Evolutionary conservation across 2,113 vertebrate species (phyloP).

Genomic region (Aldabrachelys gigantea): DNA sequence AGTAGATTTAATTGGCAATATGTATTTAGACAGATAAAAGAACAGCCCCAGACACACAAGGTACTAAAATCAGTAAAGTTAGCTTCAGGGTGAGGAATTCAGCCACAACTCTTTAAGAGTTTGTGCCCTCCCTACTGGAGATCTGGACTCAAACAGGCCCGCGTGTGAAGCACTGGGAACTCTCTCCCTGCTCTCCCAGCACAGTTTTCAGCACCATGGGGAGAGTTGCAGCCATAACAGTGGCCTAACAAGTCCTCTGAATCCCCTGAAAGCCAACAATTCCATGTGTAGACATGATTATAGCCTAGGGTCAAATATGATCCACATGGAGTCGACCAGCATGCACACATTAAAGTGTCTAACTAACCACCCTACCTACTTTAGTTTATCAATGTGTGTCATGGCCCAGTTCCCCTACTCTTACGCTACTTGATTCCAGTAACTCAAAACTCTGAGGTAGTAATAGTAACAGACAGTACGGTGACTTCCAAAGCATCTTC

Average conservation of each 20-base stretch:
- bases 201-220: rapidly evolving
- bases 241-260: neutral
- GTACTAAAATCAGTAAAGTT: neutral
- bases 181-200: neutral
- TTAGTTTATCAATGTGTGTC: rapidly evolving
- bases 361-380: rapidly evolving
- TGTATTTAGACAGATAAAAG: neutral
- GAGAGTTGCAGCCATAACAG: neutral
- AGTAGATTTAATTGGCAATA: neutral
- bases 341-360: rapidly evolving
- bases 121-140: rapidly evolving
- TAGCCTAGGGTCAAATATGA: rapidly evolving
- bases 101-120: neutral
- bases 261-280: neutral
- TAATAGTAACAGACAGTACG: neutral
- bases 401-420: rapidly evolving
- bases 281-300: rapidly evolving
- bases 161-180: rapidly evolving
- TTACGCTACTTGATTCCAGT: rapidly evolving
- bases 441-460: rapidly evolving
- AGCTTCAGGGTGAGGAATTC: neutral
- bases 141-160: rapidly evolving
- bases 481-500: neutral
- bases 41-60: neutral
- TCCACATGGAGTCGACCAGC: neutral